phyloP scores from a whole-genome alignment of 2,888 invertebrate species.

The Hyles lineata region DNA sequence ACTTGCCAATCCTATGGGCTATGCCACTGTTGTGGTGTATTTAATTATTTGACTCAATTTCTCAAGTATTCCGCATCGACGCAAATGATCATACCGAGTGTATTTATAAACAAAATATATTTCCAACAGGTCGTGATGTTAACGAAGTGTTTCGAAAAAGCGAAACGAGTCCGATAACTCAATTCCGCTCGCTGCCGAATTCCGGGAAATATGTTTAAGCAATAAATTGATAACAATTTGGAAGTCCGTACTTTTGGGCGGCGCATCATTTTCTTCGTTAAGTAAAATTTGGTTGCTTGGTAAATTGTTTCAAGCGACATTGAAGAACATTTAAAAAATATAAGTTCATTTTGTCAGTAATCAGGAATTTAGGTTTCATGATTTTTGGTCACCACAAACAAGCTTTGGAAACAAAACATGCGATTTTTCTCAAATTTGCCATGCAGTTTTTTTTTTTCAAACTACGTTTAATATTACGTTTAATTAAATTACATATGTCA shows the following conservation, averaged over 20 bases:
- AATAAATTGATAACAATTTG: conserved; percentile 7
- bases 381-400: too few species aligned
- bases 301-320: too few species aligned
- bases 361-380: too few species aligned
- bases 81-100: neutral
- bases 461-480: too few species aligned
- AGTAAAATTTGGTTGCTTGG: too few species aligned
- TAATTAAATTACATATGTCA: too few species aligned
- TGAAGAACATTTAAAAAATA: too few species aligned
- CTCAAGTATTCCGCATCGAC: neutral
- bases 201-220: conserved; percentile 4
- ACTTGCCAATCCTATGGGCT: too few species aligned
- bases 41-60: neutral
- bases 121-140: neutral
- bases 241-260: neutral
- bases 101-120: conserved; percentile 1
- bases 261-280: neutral
- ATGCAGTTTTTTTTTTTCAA: too few species aligned
- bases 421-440: too few species aligned
- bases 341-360: too few species aligned
- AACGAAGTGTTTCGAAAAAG: conserved; percentile 2
- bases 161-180: neutral
- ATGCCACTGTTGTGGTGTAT: neutral
- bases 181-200: neutral
- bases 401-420: too few species aligned